A percentile compares a stretch with the other conserved stretches of the same genome.
These are phyloP conservation scores for Synaphobranchus kaupii DNA, from an alignment of 2,797 vertebrate species.

Conservation along the genomic window DNA sequence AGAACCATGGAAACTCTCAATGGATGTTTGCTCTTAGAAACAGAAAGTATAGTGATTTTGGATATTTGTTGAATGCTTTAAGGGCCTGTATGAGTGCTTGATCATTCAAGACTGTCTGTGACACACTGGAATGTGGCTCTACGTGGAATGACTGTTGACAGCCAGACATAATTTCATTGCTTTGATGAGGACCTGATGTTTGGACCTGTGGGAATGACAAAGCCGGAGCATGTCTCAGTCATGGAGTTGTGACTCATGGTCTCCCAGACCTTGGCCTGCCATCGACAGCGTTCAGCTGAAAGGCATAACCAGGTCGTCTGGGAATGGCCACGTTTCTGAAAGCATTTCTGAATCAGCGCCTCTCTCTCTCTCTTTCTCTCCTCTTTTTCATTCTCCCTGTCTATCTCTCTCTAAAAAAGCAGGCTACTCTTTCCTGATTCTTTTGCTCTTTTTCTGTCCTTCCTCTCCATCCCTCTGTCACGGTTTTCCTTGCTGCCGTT, in stretches of 20 bases:
- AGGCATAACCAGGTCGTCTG: background rate
- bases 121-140: background rate
- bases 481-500: too few species aligned
- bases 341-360: background rate
- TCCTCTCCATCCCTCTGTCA: too few species aligned
- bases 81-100: background rate
- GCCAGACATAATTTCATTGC: background rate
- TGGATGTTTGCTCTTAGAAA: background rate
- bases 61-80: background rate
- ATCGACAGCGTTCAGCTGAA: background rate
- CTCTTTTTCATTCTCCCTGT: background rate
- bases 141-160: background rate
- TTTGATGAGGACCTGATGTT: background rate
- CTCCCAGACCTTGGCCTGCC: background rate
- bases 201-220: background rate
- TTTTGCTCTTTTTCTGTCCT: too few species aligned
- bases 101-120: background rate
- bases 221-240: background rate
- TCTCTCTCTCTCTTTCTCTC: background rate
- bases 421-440: too few species aligned
- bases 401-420: conserved; percentile 11
- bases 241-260: background rate
- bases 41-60: background rate
- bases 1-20: background rate
- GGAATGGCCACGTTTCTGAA: background rate